Conservation (phyloP, 2,113 vertebrate genomes). For the Tragelaphus strepsiceros region DNA sequence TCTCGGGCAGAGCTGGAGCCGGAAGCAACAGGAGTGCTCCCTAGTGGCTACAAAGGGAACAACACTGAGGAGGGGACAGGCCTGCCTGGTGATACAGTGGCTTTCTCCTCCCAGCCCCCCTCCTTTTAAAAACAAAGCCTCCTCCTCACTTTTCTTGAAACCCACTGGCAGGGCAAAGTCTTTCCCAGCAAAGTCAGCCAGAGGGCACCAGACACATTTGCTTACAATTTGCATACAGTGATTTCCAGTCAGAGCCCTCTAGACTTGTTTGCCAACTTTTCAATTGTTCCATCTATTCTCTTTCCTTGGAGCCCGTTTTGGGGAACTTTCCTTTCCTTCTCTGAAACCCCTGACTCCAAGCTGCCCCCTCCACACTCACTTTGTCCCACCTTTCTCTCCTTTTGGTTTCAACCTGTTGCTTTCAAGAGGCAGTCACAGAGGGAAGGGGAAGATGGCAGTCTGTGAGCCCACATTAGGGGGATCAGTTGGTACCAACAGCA, state of each 20-base stretch:
- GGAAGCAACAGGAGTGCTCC: constrained; percentile 16
- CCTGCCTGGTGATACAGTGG: fast-evolving
- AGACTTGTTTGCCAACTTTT: not conserved
- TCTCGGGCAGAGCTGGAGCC: too few species aligned
- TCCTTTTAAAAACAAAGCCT: not conserved
- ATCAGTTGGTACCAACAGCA: not conserved
- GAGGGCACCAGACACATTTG: not conserved
- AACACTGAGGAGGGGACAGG: not conserved
- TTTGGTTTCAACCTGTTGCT: not conserved
- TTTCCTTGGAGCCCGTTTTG: not conserved
- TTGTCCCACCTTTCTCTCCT: not conserved
- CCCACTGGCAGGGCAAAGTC: not conserved
- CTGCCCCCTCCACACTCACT: not conserved
- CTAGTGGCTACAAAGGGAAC: constrained; percentile 26
- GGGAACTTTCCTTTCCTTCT: not conserved
- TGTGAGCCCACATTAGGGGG: not conserved
- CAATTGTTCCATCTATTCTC: not conserved
- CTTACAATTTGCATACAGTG: constrained; percentile 10
- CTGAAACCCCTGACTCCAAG: not conserved
- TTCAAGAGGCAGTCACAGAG: not conserved
- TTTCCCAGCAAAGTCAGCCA: not conserved
- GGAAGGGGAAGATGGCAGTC: not conserved
- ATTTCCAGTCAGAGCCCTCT: not conserved
- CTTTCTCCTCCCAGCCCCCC: not conserved
- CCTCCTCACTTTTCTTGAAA: not conserved